phyloP scores from a whole-genome alignment of 2,113 vertebrate genomes.

The Corydoras maculifer region DNA sequence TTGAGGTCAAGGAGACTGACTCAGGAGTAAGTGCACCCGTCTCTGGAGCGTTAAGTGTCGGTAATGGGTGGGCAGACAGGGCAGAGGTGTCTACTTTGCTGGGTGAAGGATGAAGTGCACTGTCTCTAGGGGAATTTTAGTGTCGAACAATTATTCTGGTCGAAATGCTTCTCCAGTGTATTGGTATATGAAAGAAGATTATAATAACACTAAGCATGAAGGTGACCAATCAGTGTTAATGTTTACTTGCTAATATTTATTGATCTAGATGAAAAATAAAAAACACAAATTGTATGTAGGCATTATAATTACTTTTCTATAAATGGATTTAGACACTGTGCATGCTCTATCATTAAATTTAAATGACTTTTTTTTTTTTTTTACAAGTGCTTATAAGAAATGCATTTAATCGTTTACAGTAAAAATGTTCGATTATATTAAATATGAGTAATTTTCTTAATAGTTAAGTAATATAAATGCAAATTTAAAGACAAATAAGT shows the following conservation, averaged over 20 bases:
- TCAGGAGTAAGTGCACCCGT: conserved; percentile 30
- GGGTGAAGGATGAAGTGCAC: conserved; percentile 19
- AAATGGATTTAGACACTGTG: no score
- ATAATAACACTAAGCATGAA: not conserved
- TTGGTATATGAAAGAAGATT: conserved; percentile 3
- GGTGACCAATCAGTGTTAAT: not conserved
- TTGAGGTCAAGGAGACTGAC: conserved; percentile 33
- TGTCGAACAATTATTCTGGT: conserved; percentile 27
- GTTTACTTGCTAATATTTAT: conserved; percentile 4
- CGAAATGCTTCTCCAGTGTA: conserved; percentile 16
- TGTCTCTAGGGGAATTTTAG: conserved; percentile 12
- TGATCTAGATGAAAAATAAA: not conserved
- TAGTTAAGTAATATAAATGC: no score
- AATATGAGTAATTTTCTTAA: no score
- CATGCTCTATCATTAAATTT: no score
- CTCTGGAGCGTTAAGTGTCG: conserved; percentile 15
- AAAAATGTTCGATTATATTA: no score
- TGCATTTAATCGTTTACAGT: no score
- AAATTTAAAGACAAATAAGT: no score
- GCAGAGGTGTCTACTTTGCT: conserved; percentile 2
- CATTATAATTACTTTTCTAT: no score
- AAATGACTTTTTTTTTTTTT: no score
- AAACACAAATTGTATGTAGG: no score
- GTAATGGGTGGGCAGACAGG: conserved; percentile 11
- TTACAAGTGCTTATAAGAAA: no score